A percentile compares a stretch with the other conserved stretches of the same genome.
Conservation (phyloP, 2,888 invertebrate species). For the Meandrusa payeni region DNA sequence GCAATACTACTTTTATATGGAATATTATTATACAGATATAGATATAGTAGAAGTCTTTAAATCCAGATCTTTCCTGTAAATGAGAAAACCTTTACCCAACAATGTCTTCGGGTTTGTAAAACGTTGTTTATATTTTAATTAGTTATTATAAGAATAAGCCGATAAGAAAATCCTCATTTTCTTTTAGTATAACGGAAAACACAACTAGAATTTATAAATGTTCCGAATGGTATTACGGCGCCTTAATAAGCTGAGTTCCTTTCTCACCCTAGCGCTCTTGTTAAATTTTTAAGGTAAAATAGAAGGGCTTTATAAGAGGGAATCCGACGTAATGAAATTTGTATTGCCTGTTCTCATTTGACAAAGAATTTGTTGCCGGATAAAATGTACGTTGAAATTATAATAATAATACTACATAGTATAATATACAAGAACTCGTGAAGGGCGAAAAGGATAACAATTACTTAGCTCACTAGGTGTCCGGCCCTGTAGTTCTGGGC, state of each 20-base stretch:
- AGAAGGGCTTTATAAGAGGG: conserved; percentile 7
- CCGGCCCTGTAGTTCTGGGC: too few relatives aligned
- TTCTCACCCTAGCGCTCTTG: conserved; percentile 8
- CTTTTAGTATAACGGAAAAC: not conserved
- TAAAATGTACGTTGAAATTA: conserved; percentile 5
- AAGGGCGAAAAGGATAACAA: too few relatives aligned
- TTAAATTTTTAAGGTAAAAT: conserved; percentile 23
- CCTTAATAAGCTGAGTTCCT: conserved; percentile 16
- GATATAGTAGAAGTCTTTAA: too few relatives aligned
- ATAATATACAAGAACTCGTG: too few relatives aligned
- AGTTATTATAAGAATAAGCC: too few relatives aligned
- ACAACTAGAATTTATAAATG: conserved; percentile 12
- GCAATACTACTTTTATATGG: too few relatives aligned
- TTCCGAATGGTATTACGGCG: conserved; percentile 9
- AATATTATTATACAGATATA: too few relatives aligned
- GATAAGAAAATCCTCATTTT: not conserved
- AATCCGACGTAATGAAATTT: conserved; percentile 20
- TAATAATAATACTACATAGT: not conserved
- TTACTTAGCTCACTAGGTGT: too few relatives aligned
- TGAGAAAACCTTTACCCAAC: too few relatives aligned
- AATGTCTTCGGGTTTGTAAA: too few relatives aligned
- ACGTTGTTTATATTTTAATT: too few relatives aligned
- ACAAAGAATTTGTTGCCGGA: conserved; percentile 1
- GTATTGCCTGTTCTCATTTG: conserved; percentile 18
- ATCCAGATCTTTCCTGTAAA: too few relatives aligned